Evolutionary conservation across 2,113 vertebrate genomes (phyloP).

Genomic region (Alligator sinensis): DNA sequence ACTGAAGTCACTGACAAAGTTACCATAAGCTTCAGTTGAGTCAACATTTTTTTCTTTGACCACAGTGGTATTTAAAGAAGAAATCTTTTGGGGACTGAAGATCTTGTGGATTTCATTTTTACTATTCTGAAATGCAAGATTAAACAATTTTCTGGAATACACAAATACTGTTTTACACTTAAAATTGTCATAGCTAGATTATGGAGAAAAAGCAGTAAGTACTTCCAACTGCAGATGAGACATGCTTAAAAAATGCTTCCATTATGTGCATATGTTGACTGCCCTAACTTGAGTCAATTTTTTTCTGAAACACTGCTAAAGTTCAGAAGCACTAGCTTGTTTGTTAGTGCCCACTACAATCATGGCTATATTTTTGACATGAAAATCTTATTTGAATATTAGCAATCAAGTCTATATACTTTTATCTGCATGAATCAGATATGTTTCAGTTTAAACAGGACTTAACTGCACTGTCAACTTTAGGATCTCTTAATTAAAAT

Average conservation of each 20-base stretch:
- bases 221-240: neutral
- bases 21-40: neutral
- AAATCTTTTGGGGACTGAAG: neutral
- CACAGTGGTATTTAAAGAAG: neutral
- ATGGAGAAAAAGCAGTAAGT: neutral
- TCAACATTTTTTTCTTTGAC: neutral
- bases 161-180: conserved; percentile 10
- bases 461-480: neutral
- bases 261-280: neutral
- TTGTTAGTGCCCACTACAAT: neutral
- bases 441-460: neutral
- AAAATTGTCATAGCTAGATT: neutral
- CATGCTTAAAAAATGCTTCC: neutral
- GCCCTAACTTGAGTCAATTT: neutral
- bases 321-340: neutral
- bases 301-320: neutral
- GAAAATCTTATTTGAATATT: neutral
- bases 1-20: neutral
- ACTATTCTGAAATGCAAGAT: conserved; percentile 24
- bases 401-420: neutral
- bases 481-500: neutral
- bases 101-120: neutral
- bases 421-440: neutral
- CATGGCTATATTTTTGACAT: neutral
- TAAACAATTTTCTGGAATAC: conserved; percentile 9